phyloP scores from a whole-genome alignment of 2,113 vertebrate species.

The Mus spicilegus region DNA sequence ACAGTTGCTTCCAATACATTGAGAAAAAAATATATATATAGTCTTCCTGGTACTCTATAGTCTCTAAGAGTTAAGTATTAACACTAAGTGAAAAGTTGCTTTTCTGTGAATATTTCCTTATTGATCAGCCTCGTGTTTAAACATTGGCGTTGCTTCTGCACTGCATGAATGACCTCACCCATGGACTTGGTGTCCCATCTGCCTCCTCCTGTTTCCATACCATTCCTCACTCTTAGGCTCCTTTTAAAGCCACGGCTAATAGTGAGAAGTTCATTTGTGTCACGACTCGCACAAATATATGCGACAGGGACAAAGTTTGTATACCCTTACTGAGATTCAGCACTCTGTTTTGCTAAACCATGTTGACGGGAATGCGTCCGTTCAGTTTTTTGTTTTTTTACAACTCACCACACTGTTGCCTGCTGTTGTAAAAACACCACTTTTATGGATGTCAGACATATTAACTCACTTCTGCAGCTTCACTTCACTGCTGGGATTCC shows the following conservation, averaged over 20 bases:
- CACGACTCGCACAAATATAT: too few species aligned
- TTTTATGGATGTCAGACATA: not conserved
- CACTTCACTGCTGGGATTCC: not conserved
- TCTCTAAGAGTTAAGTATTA: slow-evolving; percentile 48
- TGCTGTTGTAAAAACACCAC: not conserved
- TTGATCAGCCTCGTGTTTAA: not conserved
- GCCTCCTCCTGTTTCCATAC: not conserved
- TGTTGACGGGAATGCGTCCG: not conserved
- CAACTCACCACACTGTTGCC: not conserved
- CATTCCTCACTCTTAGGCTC: not conserved
- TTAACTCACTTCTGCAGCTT: not conserved
- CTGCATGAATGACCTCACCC: not conserved
- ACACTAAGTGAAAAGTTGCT: not conserved
- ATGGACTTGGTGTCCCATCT: too few species aligned
- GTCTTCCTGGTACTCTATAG: slow-evolving; percentile 22
- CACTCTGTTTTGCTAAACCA: not conserved
- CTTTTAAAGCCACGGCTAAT: not conserved
- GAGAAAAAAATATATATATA: not conserved
- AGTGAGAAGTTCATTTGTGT: not conserved
- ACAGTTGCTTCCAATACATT: not conserved
- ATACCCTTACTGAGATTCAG: not conserved
- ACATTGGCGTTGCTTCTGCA: not conserved
- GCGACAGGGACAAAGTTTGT: too few species aligned
- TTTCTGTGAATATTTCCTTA: slow-evolving; percentile 28
- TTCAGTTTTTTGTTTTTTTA: not conserved